Base-by-base conservation (phyloP, 1,140 invertebrate genomes). In the Euwallacea similis region DNA sequence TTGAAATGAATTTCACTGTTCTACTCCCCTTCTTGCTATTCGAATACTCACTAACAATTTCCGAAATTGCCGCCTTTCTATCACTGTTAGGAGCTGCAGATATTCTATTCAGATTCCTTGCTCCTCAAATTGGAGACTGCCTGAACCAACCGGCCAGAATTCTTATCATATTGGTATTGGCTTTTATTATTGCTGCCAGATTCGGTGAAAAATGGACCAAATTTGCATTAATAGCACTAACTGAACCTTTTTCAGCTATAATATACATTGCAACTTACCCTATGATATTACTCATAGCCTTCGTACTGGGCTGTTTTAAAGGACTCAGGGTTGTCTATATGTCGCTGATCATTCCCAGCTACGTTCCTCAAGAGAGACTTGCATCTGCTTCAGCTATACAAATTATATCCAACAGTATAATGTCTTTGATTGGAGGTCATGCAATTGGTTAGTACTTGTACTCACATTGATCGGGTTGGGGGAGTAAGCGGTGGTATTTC, bases 1-100 rank as follows among this genome's bases (percentile, higher is more conserved):
- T 86, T 6, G 90, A 91, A 79, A 77, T 90, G 1, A 90, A 90
- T 77, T 91, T 91, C 78, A 87, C 89, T 0, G 82, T 90, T 4
- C 79, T 91, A 42, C 89, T 88, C 2, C 88, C 89, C 3, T 89
- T 91, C 58, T 88, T 91, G 61, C 77, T 91, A 43, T 82, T 79
- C 2, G 89, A 90, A 72, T 87, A 85, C 71, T 84, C 85, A 0
- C 84, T 88, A 67, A 75, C 79, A 0, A 88, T 85, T 21, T 61
- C 78, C 2, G 83, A 89, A 80, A 85, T 88, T 0, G 88, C 88
- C 0, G 80, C 84, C 2, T 85, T 86, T 53, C 87, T 89, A 83
- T 89, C 88, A 4, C 76, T 87, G 8, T 76, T 89, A 54, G 88
- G 83, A 7, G 83, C 84, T 41, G 77, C 87, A 10, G 88, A 90